Percentiles rank a stretch among this genome's conserved stretches.
phyloP scores from a whole-genome alignment of 1,140 invertebrate species.

The Planococcus citri region DNA sequence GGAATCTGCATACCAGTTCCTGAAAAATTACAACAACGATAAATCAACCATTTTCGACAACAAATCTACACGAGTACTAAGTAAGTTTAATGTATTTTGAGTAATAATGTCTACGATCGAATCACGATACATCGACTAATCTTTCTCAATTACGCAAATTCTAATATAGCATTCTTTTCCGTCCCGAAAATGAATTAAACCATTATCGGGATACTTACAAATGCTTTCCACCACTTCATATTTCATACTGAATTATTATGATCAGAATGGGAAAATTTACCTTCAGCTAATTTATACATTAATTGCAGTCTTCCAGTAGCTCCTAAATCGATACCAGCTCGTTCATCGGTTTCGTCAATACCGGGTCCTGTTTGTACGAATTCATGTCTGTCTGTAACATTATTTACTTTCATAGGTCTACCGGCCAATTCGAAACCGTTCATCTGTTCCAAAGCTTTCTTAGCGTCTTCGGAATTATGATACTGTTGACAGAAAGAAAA shows the following conservation, averaged over 20 bases:
- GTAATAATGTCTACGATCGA: no score
- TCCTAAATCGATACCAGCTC: slow-evolving; percentile 90
- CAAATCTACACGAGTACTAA: no score
- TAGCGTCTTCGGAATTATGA: slow-evolving; percentile 93
- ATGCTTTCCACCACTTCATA: no score
- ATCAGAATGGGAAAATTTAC: no score
- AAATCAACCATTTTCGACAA: no score
- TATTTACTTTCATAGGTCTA: slow-evolving; percentile 97
- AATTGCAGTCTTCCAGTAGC: slow-evolving; percentile 63
- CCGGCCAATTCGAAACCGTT: slow-evolving; percentile 99
- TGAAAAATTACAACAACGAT: slow-evolving; percentile 24
- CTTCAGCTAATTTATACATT: slow-evolving; percentile 99
- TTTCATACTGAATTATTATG: no score
- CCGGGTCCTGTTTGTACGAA: slow-evolving; percentile 51
- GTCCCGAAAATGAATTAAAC: not conserved
- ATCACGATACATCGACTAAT: not conserved
- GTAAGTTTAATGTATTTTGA: no score
- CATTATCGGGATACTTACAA: slow-evolving; percentile 14
- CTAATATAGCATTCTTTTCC: slow-evolving; percentile 9
- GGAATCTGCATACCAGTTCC: slow-evolving; percentile 81
- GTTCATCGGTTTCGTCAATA: slow-evolving; percentile 84
- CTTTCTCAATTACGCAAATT: not conserved
- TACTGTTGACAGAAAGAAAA: slow-evolving; percentile 51
- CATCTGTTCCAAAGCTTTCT: slow-evolving; percentile 94
- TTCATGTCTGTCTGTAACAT: slow-evolving; percentile 88